Conservation (phyloP, 2,113 vertebrate genomes). For the Morone chrysops region DNA sequence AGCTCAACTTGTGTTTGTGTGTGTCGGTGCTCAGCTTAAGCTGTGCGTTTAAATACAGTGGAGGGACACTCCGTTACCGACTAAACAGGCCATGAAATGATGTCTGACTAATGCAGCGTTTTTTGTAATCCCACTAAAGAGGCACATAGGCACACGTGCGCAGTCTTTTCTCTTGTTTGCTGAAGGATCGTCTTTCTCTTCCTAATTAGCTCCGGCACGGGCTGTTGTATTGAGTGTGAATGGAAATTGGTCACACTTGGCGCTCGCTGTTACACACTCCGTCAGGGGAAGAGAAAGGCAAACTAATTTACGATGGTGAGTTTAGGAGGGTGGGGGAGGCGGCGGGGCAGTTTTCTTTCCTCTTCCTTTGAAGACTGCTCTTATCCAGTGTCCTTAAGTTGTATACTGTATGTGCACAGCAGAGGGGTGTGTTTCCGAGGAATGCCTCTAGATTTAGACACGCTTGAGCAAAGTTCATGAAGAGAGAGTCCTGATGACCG, state of each 20-base stretch:
- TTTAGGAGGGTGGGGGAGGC: conserved; percentile 14
- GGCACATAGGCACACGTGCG: conserved; percentile 33
- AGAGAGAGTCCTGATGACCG: too few species aligned
- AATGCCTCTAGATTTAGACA: conserved; percentile 4
- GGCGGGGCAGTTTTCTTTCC: background rate
- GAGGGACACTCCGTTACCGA: conserved; percentile 32
- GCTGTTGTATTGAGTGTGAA: conserved; percentile 57
- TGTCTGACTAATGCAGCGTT: conserved; percentile 43
- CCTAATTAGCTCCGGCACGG: conserved; percentile 58
- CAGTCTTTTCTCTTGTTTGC: conserved; percentile 35
- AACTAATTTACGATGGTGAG: conserved; percentile 52
- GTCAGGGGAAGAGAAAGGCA: conserved; percentile 61
- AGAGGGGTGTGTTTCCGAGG: background rate
- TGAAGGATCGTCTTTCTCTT: conserved; percentile 41
- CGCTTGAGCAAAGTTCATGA: too few species aligned
- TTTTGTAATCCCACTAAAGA: conserved; percentile 40
- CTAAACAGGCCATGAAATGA: conserved; percentile 65
- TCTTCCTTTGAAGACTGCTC: conserved; percentile 20
- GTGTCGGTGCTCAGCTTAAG: conserved; percentile 47
- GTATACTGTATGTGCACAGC: background rate
- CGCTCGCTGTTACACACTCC: conserved; percentile 62
- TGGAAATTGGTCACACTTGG: conserved; percentile 69
- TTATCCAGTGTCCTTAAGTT: conserved; percentile 31
- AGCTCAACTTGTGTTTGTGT: conserved; percentile 36
- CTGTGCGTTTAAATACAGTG: conserved; percentile 47